Base-by-base conservation (phyloP, 2,888 invertebrate species). In the Laothoe populi region DNA sequence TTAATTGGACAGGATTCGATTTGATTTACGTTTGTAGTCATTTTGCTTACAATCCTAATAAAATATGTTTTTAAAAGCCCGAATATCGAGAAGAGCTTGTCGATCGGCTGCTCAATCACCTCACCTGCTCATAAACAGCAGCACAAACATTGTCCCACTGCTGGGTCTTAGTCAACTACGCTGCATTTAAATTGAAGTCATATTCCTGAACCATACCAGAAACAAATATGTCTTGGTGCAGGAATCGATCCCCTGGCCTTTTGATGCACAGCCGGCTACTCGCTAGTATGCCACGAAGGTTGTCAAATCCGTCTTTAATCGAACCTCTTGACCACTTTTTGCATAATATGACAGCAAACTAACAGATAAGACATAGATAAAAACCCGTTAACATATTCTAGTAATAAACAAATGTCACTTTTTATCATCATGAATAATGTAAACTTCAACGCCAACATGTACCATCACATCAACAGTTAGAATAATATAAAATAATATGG, bases 341-440 rank as follows among this genome's bases (percentile, higher is more conserved):
- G 38, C 7, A 38, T 38, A 13, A 38, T 1, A 38, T 13, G 38
- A 13, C 1, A 10, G 13, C 44, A 42, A n/a, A 44, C 44, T 19
- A 44, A 44, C 44, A 44, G 5, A 16, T 19, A 19, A 44, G 19
- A 8, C 19, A 44, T 19, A 44, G 5, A 16, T 19, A 19, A 44
- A 44, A 8, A 44, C 44, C 44, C 44, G 19, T 44, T 44, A 42
- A 42, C n/a, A 42, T 13, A 4, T 13, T 16, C 42, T 42, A 44
- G 8, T 19, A 44, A 13, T 38, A 38, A 44, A 44, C 19, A 44
- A 44, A 44, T 44, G 19, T 8, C 19, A 8, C 19, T 1, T 44
- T 44, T 44, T 44, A 44, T 44, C 44, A 19, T 10, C 44, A 44
- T 44, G 44, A 44, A 44, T 44, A 44, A 44, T 44, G 44, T 44